phyloP scores from a whole-genome alignment of 2,113 vertebrate species.

The Podiceps cristatus region DNA sequence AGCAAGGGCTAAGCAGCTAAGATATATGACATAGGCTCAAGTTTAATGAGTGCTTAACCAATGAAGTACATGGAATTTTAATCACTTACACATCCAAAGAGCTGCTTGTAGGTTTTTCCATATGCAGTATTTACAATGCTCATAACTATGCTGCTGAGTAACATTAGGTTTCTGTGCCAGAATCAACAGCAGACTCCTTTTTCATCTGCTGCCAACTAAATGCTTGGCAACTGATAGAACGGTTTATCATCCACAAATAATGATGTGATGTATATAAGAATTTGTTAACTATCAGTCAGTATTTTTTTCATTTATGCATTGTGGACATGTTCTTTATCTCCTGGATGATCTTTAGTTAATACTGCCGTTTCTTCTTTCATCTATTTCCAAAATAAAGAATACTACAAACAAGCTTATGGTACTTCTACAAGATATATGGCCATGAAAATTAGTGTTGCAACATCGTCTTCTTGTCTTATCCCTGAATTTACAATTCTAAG shows the following conservation, averaged over 20 bases:
- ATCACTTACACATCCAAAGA: slow-evolving; percentile 8
- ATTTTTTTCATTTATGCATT: background rate
- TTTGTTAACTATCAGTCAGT: slow-evolving; percentile 38
- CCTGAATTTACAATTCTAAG: slow-evolving; percentile 18
- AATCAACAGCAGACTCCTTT: slow-evolving; percentile 40
- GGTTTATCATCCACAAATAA: slow-evolving; percentile 39
- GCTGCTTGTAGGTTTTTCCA: background rate
- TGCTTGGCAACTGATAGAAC: slow-evolving; percentile 5
- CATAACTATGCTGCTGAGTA: slow-evolving; percentile 38
- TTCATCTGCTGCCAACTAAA: slow-evolving; percentile 46
- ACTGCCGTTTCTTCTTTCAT: slow-evolving; percentile 20
- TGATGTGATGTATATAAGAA: slow-evolving; percentile 20
- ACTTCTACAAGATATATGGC: background rate
- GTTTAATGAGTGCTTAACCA: slow-evolving; percentile 1
- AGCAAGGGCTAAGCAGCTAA: background rate
- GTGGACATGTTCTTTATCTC: slow-evolving; percentile 22
- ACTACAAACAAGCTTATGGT: background rate
- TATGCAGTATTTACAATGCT: background rate
- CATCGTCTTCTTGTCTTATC: slow-evolving; percentile 9
- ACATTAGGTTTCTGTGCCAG: slow-evolving; percentile 26
- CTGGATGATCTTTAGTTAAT: slow-evolving; percentile 14
- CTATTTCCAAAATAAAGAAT: slow-evolving; percentile 31
- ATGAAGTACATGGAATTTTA: slow-evolving; percentile 37
- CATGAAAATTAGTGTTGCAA: slow-evolving; percentile 10
- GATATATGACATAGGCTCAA: background rate